Conservation (phyloP, 1,140 invertebrate species). For the Drosophila chauvacae region DNA sequence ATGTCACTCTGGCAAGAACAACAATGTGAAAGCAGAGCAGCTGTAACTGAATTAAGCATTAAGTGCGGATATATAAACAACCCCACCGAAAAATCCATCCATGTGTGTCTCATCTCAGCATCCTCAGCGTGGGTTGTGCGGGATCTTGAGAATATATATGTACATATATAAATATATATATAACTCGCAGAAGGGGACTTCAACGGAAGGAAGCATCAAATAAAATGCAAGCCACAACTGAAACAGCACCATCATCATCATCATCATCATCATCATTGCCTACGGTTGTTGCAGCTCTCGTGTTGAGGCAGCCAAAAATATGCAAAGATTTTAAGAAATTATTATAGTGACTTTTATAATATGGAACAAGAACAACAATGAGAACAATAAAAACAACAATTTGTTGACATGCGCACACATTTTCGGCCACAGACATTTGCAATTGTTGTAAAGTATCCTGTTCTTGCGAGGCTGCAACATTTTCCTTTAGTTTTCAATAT, state of each 20-base stretch:
- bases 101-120: conserved; percentile 31
- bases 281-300: conserved; percentile 7
- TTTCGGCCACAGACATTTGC: conserved; percentile 63
- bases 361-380: conserved; percentile 32
- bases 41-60: conserved; percentile 83
- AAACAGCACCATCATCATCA: conserved; percentile 18
- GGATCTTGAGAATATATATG: conserved; percentile 16
- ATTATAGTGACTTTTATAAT: conserved; percentile 81
- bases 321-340: conserved; percentile 77
- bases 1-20: conserved; percentile 43
- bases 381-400: conserved; percentile 17
- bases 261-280: background rate
- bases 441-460: conserved; percentile 72
- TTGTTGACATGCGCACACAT: conserved; percentile 79
- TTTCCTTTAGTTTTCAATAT: conserved; percentile 56
- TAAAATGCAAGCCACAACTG: conserved; percentile 68
- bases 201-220: conserved; percentile 78
- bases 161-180: conserved; percentile 11
- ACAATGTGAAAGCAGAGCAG: conserved; percentile 66
- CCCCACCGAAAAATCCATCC: conserved; percentile 71
- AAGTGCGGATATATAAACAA: conserved; percentile 83
- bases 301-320: conserved; percentile 55
- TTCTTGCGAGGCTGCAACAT: conserved; percentile 55
- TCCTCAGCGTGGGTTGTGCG: conserved; percentile 31
- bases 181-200: conserved; percentile 48